phyloP scores from a whole-genome alignment of 2,113 vertebrate species.

The Malurus elegans region DNA sequence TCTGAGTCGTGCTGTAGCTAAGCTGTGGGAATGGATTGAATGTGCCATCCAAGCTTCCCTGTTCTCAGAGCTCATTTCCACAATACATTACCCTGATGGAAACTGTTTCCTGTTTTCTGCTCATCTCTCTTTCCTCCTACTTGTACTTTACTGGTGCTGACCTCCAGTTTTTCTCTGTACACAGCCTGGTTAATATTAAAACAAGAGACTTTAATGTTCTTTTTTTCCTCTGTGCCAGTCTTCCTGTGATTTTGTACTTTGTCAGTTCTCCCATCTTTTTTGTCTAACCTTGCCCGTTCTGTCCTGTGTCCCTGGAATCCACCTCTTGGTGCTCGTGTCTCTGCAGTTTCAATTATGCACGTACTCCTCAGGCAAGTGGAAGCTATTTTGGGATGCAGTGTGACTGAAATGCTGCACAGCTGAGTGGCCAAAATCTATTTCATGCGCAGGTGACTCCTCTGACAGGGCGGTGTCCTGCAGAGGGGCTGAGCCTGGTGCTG shows the following conservation, averaged over 20 bases:
- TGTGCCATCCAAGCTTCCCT: neutral
- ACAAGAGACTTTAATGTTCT: neutral
- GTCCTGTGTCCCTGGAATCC: neutral
- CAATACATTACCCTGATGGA: neutral
- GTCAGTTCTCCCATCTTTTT: neutral
- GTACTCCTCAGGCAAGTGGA: neutral
- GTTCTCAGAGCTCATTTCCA: slow-evolving; percentile 17
- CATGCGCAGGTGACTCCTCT: neutral
- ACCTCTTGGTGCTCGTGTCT: neutral
- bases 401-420: slow-evolving; percentile 1
- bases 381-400: slow-evolving; percentile 34
- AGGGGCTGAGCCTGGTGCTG: neutral
- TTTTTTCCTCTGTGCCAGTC: neutral
- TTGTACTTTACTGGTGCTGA: neutral
- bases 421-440: neutral
- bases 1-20: neutral
- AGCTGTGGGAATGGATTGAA: slow-evolving; percentile 18
- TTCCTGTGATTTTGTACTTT: neutral
- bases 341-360: neutral
- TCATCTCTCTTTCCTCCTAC: neutral
- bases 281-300: neutral
- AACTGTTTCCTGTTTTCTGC: slow-evolving; percentile 13
- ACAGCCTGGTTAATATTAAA: neutral
- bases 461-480: neutral
- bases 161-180: neutral